Conservation (phyloP, 2,888 invertebrate genomes). For the Himalopsyche japonica region DNA sequence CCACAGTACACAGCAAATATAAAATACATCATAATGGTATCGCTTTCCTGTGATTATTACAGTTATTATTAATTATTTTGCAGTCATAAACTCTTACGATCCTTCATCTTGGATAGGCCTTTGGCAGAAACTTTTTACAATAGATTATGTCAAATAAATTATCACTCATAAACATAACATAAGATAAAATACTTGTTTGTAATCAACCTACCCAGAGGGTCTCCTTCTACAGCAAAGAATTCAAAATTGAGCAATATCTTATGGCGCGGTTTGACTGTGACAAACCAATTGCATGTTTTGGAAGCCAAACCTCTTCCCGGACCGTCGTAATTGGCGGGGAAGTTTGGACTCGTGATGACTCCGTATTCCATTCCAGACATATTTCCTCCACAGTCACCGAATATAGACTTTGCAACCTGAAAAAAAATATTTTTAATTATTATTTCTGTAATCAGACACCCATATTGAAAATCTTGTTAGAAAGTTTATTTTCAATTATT, state of each 20-base stretch:
- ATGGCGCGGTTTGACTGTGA: conserved; percentile 83
- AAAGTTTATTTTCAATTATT: too few species aligned
- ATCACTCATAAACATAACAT: too few species aligned
- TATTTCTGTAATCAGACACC: not conserved
- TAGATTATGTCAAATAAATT: not conserved
- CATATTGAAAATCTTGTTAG: not conserved
- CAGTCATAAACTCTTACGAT: too few species aligned
- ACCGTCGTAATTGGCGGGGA: conserved; percentile 86
- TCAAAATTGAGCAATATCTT: conserved; percentile 90
- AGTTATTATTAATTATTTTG: too few species aligned
- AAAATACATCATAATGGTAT: too few species aligned
- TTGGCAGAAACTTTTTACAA: too few species aligned
- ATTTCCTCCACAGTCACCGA: conserved; percentile 92
- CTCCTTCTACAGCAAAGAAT: conserved; percentile 92
- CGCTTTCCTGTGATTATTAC: too few species aligned
- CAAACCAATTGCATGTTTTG: conserved; percentile 95
- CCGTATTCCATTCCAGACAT: conserved; percentile 82
- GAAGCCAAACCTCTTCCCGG: conserved; percentile 79
- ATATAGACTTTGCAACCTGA: conserved; percentile 78
- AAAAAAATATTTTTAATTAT: not conserved
- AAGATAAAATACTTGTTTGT: not conserved
- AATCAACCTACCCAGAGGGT: conserved; percentile 70
- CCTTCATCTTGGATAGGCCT: too few species aligned
- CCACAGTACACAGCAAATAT: too few species aligned
- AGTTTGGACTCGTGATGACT: conserved; percentile 87